Evolutionary conservation across 2,888 invertebrate genomes (phyloP).

Genomic region (Acrobasis consociella): DNA sequence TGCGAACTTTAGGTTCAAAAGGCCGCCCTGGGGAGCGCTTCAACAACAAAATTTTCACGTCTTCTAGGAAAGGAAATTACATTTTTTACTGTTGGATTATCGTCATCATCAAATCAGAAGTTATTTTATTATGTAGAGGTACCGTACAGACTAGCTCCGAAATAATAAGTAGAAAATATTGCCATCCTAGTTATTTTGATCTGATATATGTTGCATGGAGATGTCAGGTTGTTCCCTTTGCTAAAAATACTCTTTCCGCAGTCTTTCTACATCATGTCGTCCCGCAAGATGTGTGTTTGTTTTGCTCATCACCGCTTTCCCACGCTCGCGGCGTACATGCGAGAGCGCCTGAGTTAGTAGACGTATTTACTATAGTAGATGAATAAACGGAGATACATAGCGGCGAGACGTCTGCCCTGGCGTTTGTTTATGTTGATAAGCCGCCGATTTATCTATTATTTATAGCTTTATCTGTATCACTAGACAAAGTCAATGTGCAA

Average conservation of each 20-base stretch:
- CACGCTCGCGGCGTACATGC: slow-evolving; percentile 6
- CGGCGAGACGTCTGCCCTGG: background rate
- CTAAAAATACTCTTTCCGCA: no score
- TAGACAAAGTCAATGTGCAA: no score
- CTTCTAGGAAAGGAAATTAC: background rate
- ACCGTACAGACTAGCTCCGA: no score
- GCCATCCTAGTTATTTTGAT: no score
- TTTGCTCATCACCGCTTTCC: slow-evolving; percentile 9
- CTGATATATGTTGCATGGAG: no score
- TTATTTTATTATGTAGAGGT: no score
- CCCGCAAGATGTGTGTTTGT: background rate
- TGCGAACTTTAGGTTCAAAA: background rate
- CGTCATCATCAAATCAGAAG: no score
- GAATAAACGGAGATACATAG: background rate
- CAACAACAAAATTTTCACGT: background rate
- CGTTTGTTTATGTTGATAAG: slow-evolving; percentile 10
- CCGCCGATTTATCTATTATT: background rate
- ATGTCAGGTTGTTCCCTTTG: no score
- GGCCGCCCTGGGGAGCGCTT: background rate
- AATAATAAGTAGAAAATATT: no score
- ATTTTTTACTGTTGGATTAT: no score
- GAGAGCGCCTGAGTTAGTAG: background rate
- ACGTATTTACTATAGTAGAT: no score
- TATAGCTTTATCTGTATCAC: background rate
- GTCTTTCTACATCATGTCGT: background rate